Conservation (phyloP, 2,797 vertebrate genomes). For the Streptopelia turtur region DNA sequence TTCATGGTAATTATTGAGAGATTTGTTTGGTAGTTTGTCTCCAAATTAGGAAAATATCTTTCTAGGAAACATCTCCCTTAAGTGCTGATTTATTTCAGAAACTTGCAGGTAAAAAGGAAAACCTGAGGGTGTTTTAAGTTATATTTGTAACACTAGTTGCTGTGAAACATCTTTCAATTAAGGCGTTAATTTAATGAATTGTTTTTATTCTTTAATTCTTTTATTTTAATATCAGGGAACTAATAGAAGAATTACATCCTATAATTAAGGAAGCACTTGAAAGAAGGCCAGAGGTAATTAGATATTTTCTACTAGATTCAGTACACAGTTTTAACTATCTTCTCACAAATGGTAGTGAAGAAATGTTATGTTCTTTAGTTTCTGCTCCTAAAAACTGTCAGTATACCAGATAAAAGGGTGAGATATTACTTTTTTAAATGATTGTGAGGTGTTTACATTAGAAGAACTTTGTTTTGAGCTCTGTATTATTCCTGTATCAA, state of each 20-base stretch:
- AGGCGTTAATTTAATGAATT: background rate
- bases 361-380: background rate
- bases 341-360: background rate
- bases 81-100: background rate
- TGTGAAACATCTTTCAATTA: background rate
- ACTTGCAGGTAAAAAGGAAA: background rate
- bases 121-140: background rate
- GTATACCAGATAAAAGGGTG: background rate
- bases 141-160: background rate
- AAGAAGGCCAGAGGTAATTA: conserved; percentile 96
- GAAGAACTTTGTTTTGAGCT: background rate
- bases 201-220: background rate
- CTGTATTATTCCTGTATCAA: background rate
- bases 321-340: background rate
- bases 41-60: background rate
- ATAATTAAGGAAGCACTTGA: conserved; percentile 99
- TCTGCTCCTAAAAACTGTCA: background rate
- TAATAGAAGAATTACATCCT: conserved; percentile 97
- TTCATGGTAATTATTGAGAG: background rate
- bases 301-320: background rate
- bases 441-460: background rate
- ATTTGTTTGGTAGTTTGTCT: background rate
- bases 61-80: background rate
- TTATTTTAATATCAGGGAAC: conserved; percentile 85
- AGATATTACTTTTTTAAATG: background rate